A percentile compares a stretch with the other conserved stretches of the same genome.
phyloP scores from a whole-genome alignment of 2,113 vertebrate genomes.

The Macrotis lagotis region DNA sequence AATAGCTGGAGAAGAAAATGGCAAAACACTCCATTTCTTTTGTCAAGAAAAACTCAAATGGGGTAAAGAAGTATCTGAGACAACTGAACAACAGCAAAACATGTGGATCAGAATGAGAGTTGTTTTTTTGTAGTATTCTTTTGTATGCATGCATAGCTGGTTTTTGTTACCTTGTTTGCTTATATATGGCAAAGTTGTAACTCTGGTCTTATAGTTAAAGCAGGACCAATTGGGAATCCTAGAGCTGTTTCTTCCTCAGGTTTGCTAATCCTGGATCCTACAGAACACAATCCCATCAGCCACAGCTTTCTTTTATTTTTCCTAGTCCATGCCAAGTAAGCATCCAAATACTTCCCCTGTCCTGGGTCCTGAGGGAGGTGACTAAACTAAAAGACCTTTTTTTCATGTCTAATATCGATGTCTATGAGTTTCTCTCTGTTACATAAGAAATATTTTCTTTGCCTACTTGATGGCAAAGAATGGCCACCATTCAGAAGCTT shows the following conservation, averaged over 20 bases:
- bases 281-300: background rate
- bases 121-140: background rate
- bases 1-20: background rate
- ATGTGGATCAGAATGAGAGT: background rate
- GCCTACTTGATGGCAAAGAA: background rate
- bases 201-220: background rate
- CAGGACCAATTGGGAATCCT: background rate
- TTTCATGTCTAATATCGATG: background rate
- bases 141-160: background rate
- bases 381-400: background rate
- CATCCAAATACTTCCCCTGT: background rate
- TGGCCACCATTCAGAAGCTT: background rate
- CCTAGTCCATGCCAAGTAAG: background rate
- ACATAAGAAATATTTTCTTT: background rate
- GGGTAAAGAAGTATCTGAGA: background rate
- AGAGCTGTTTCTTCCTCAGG: background rate
- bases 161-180: background rate
- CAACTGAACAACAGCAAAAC: background rate
- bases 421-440: background rate
- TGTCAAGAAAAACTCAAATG: background rate
- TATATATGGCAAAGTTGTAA: background rate
- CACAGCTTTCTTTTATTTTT: background rate
- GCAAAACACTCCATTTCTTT: background rate
- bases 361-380: background rate
- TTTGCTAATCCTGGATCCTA: rapidly evolving